Base-by-base conservation (phyloP, 2,113 vertebrate species). In the Colius striatus region DNA sequence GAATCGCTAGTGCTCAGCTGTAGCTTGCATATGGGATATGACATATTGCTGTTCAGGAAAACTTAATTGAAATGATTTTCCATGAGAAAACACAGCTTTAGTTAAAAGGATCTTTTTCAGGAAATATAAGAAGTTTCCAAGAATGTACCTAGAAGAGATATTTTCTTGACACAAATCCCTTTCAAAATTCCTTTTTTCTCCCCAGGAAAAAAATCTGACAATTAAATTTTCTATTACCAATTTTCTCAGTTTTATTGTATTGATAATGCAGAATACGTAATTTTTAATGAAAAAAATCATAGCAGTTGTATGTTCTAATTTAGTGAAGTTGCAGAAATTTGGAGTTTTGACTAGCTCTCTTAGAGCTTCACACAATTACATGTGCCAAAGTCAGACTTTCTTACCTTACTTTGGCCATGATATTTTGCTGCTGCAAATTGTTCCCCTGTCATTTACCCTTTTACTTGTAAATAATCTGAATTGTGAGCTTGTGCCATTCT, bases 1-100 rank as follows among this genome's bases (percentile, higher is more conserved):
- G 94, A 95, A 95, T 85, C 16, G 1, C 95, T 84, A 38, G 62
- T 7, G 26, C 93, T 97, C 93, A 95, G 84, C 94, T 95, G 84
- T 87, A 86, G 71, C 87, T 86, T 94, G 76, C 95, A 94, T 94
- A 95, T 94, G 90, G 79, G 76, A 38, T 81, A 78, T 95, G 93
- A 95, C 90, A 95, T 96, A 95, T 89, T 95, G 96, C 89, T 81
- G 51, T 38, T 94, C 89, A 84, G 84, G 89, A 94, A 75, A 95
- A 94, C 61, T 90, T 94, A 96, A 95, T 89, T 94, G 89, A 91
- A 95, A 75, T 77, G 57, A 75, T 87, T 97, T 92, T 95, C 91
- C 73, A 65, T 65, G 53, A 90, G 84, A 94, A 95, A 94, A 92
- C 73, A 86, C 80, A 94, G 84, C 86, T 92, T 93, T 89, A 90